phyloP scores from a whole-genome alignment of 2,888 invertebrate genomes.

The Poecilus cupreus region DNA sequence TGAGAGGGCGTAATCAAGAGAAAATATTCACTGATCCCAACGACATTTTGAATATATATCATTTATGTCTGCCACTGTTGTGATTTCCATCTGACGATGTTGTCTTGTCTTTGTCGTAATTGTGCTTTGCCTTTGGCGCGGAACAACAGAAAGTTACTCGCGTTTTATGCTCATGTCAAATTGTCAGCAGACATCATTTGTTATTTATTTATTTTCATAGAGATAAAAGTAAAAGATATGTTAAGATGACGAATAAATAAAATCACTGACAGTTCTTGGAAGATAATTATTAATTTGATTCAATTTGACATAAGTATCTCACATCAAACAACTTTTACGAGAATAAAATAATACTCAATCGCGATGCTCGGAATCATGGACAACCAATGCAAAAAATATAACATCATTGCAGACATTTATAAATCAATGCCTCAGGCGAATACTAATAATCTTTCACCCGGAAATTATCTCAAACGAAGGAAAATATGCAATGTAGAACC shows the following conservation, averaged over 20 bases:
- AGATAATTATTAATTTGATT: not conserved
- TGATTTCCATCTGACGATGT: not conserved
- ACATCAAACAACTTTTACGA: no score
- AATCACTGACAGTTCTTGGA: no score
- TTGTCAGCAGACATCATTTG: not conserved
- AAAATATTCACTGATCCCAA: constrained; percentile 36
- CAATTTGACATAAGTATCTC: not conserved
- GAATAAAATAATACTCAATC: no score
- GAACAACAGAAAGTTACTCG: not conserved
- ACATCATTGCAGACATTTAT: no score
- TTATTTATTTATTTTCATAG: not conserved
- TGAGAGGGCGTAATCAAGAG: constrained; percentile 49
- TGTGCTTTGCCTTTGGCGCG: not conserved
- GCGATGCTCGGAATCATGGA: no score
- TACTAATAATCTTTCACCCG: no score
- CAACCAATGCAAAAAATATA: no score
- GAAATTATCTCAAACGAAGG: no score
- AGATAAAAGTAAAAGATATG: not conserved
- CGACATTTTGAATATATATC: not conserved
- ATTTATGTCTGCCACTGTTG: not conserved
- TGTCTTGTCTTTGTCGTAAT: not conserved
- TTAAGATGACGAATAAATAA: not conserved
- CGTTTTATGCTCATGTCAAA: not conserved
- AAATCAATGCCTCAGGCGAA: no score
- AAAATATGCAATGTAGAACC: no score